These are phyloP conservation scores for Fringilla coelebs DNA, from an alignment of 2,797 vertebrate species.

Conservation along the genomic window DNA sequence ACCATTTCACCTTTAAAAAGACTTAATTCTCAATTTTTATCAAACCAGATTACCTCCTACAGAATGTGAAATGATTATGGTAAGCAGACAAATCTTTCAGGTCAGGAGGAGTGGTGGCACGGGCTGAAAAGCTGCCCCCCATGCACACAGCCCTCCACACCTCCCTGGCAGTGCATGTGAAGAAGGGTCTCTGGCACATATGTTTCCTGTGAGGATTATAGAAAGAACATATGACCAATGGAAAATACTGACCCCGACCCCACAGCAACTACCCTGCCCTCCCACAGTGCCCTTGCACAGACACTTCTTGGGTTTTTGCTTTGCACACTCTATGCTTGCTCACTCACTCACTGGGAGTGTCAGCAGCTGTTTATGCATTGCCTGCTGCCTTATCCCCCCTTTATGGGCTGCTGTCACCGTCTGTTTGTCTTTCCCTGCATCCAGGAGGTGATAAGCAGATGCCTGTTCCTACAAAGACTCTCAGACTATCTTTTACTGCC, in stretches of 20 bases:
- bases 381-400: background rate
- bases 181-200: background rate
- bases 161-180: rapidly evolving
- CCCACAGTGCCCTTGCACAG: background rate
- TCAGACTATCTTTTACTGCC: background rate
- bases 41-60: background rate
- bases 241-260: background rate
- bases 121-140: background rate
- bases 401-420: rapidly evolving
- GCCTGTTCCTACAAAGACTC: background rate
- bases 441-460: background rate
- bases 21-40: background rate
- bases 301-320: background rate
- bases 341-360: rapidly evolving
- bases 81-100: background rate
- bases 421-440: slow-evolving; percentile 10
- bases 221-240: background rate
- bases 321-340: background rate
- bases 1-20: background rate
- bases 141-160: background rate
- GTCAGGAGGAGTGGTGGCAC: background rate
- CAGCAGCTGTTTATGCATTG: background rate
- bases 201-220: background rate
- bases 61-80: background rate
- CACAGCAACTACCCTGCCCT: background rate